Evolutionary conservation across 2,797 vertebrate genomes (phyloP).

Genomic region (Xerus rutilus): DNA sequence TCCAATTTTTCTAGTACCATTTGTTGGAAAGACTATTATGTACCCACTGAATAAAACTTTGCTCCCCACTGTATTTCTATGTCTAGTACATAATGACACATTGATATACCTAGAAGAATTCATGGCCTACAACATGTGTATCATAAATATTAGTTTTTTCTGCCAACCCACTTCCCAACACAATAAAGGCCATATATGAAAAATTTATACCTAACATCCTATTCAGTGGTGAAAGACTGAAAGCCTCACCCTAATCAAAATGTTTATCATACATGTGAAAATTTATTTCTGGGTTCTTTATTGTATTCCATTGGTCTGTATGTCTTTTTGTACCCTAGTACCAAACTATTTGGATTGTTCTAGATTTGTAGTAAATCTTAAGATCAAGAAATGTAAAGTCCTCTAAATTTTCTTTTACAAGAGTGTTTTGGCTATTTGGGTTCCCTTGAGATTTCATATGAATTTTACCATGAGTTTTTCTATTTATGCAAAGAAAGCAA

Average conservation of each 20-base stretch:
- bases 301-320: not conserved
- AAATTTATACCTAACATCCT: too few relatives aligned
- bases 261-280: not conserved
- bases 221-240: not conserved
- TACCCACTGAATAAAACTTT: not conserved
- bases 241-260: not conserved
- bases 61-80: too few relatives aligned
- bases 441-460: not conserved
- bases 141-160: too few relatives aligned
- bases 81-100: too few relatives aligned
- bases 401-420: not conserved
- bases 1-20: not conserved
- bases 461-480: conserved; percentile 7
- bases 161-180: too few relatives aligned
- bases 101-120: too few relatives aligned
- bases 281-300: conserved; percentile 4
- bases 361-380: conserved; percentile 1
- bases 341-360: conserved; percentile 5
- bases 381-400: not conserved
- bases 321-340: not conserved
- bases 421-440: not conserved
- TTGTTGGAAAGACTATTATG: not conserved
- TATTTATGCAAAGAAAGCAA: conserved; percentile 11
- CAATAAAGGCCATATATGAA: too few relatives aligned
- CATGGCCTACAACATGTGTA: too few relatives aligned